These are phyloP conservation scores for Microchirus variegatus DNA, from an alignment of 2,797 vertebrate genomes.

Conservation along the genomic window DNA sequence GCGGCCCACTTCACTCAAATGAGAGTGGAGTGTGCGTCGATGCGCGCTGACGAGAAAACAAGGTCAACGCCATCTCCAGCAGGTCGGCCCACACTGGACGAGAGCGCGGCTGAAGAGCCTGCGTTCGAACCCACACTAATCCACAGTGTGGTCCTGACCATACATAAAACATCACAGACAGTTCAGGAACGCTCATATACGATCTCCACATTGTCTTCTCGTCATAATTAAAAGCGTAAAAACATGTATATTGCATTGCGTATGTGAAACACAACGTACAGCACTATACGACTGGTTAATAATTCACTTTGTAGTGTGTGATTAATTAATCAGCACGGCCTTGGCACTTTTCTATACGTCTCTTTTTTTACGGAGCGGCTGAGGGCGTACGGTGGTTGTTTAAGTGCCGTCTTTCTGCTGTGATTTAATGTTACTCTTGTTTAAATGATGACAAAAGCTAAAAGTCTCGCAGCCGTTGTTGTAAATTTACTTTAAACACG, in stretches of 20 bases:
- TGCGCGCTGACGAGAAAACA: constrained; percentile 39
- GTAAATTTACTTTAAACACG: constrained; percentile 6
- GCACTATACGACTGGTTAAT: constrained; percentile 61
- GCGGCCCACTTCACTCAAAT: constrained; percentile 41
- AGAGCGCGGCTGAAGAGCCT: constrained; percentile 34
- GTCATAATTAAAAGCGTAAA: constrained; percentile 61
- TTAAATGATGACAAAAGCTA: constrained; percentile 1
- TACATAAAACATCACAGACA: constrained; percentile 71
- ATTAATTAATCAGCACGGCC: constrained; percentile 65
- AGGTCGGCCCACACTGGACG: constrained; percentile 45
- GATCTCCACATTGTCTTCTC: constrained; percentile 46
- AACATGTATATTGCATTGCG: constrained; percentile 71
- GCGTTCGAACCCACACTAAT: constrained; percentile 25
- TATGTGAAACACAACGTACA: constrained; percentile 71
- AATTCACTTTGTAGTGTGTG: constrained; percentile 74
- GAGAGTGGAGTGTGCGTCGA: constrained; percentile 20
- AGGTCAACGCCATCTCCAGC: constrained; percentile 54
- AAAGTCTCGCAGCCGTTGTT: neutral
- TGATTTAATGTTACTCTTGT: constrained; percentile 19
- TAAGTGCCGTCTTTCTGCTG: constrained; percentile 6
- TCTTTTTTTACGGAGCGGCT: neutral
- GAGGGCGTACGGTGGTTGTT: constrained; percentile 15
- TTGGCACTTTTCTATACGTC: constrained; percentile 18
- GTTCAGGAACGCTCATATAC: constrained; percentile 50
- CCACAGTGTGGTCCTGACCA: constrained; percentile 21